phyloP scores from a whole-genome alignment of 2,113 vertebrate species.

The Nesogale talazaci region DNA sequence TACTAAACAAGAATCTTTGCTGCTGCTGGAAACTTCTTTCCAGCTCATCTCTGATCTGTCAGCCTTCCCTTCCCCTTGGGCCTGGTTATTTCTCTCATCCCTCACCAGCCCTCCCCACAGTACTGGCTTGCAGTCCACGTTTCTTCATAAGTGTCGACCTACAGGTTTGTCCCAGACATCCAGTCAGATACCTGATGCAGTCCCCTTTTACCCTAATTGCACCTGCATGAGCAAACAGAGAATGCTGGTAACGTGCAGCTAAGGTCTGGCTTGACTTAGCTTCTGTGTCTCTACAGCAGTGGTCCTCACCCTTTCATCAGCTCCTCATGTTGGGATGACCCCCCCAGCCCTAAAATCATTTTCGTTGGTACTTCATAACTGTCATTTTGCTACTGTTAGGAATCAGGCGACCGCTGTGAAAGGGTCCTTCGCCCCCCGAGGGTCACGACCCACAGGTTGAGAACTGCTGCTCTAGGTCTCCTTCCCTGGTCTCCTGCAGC shows the following conservation, averaged over 20 bases:
- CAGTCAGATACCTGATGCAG: constrained; percentile 20
- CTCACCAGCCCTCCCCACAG: background rate
- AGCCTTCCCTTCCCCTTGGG: background rate
- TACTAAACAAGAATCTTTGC: constrained; percentile 31
- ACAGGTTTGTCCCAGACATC: constrained; percentile 33
- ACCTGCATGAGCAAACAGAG: constrained; percentile 25
- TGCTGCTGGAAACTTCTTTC: constrained; percentile 33
- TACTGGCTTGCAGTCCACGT: background rate
- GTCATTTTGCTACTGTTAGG: too few relatives aligned
- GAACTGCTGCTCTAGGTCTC: too few relatives aligned
- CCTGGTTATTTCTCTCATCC: constrained; percentile 1
- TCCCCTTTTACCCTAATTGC: constrained; percentile 4
- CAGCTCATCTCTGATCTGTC: constrained; percentile 9
- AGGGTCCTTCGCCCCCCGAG: too few relatives aligned
- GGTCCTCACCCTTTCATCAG: too few relatives aligned
- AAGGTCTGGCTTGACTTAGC: background rate
- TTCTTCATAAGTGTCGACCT: background rate
- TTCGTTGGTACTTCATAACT: too few relatives aligned
- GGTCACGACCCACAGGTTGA: too few relatives aligned
- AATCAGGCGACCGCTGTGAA: too few relatives aligned
- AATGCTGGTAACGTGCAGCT: background rate
- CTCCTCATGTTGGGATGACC: too few relatives aligned
- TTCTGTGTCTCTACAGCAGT: background rate
- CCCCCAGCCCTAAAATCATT: too few relatives aligned
- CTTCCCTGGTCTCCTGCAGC: background rate